These are phyloP conservation scores for Rhinopithecus roxellana DNA, from an alignment of 2,113 vertebrate genomes.

Conservation along the genomic window DNA sequence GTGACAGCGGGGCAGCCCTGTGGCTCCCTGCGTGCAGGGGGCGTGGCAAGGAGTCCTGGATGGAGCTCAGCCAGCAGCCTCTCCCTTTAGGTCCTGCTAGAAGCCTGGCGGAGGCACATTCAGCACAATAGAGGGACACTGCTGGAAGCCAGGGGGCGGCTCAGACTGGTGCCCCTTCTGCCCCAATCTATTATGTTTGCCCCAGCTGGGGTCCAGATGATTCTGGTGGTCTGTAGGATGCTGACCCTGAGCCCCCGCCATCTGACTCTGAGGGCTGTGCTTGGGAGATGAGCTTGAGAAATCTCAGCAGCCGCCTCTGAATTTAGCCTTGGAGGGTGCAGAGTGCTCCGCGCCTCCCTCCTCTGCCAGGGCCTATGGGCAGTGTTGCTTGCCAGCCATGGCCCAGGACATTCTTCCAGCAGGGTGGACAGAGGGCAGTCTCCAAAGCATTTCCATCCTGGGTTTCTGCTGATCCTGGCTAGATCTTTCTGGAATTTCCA, in stretches of 20 bases:
- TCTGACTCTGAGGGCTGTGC: neutral
- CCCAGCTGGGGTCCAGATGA: neutral
- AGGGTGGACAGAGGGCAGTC: neutral
- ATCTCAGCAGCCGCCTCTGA: neutral
- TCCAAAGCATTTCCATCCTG: neutral
- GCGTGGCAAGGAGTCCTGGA: neutral
- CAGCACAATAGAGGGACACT: neutral
- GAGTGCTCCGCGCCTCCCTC: neutral
- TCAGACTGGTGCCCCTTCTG: neutral
- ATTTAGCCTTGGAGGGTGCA: neutral
- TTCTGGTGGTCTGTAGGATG: neutral
- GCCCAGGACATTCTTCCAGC: neutral
- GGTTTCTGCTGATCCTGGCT: neutral
- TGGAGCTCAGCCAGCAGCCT: neutral
- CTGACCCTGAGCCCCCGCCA: neutral
- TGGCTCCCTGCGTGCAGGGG: neutral
- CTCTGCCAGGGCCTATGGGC: neutral
- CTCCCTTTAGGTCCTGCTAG: no score
- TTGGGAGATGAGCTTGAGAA: neutral
- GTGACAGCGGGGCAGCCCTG: neutral
- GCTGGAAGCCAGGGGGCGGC: neutral
- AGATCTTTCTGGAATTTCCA: neutral
- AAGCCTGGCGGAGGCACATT: neutral
- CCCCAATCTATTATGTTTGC: no score
- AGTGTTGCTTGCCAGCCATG: neutral